Evolutionary conservation across 2,888 invertebrate genomes (phyloP).

Genomic region (Idaea dimidiata): DNA sequence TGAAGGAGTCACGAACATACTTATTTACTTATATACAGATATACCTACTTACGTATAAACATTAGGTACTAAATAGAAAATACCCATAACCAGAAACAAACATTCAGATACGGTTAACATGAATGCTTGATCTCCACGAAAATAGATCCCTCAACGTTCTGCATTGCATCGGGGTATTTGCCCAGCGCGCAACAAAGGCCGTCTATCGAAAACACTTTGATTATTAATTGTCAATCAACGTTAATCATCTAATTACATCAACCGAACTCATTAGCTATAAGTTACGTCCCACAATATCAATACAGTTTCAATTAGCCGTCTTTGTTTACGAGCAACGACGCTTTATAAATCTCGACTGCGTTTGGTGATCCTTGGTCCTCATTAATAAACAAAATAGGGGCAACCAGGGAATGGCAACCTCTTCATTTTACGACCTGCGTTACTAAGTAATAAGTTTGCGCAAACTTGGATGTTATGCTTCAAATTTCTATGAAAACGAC

Average conservation of each 20-base stretch:
- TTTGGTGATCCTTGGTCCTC: conserved; percentile 10
- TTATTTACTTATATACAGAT: too few species aligned
- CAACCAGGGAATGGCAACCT: conserved; percentile 9
- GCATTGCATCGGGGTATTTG: too few species aligned
- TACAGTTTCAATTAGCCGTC: conserved; percentile 16
- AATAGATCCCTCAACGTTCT: too few species aligned
- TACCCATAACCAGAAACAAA: too few species aligned
- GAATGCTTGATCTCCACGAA: too few species aligned
- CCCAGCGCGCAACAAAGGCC: too few species aligned
- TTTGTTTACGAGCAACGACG: conserved; percentile 15
- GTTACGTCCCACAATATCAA: conserved; percentile 12
- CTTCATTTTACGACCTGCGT: conserved; percentile 13
- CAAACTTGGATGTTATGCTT: conserved; percentile 8
- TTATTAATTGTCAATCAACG: neutral
- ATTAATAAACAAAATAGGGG: conserved; percentile 19
- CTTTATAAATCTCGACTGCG: conserved; percentile 14
- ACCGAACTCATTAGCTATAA: conserved; percentile 6
- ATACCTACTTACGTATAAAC: too few species aligned
- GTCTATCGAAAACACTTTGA: neutral
- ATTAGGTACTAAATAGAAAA: too few species aligned
- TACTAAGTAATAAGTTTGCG: conserved; percentile 18
- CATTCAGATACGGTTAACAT: too few species aligned
- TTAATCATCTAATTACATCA: neutral
- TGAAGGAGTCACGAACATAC: too few species aligned
- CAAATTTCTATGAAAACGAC: conserved; percentile 4